A percentile compares a stretch with the other conserved stretches of the same genome.
phyloP scores from a whole-genome alignment of 1,140 invertebrate genomes.

The Drosophila sproati region DNA sequence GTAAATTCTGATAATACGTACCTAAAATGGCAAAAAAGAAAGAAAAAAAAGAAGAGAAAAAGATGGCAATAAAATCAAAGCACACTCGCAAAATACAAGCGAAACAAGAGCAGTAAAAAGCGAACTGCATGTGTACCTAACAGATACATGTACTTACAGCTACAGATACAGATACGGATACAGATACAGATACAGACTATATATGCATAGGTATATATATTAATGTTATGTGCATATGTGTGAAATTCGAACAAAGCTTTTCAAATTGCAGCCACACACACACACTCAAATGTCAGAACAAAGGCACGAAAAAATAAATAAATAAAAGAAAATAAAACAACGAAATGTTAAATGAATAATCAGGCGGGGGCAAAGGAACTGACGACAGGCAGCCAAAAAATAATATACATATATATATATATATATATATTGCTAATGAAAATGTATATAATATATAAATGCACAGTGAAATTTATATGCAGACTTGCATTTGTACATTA shows the following conservation, averaged over 20 bases:
- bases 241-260: slow-evolving; percentile 72
- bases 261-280: slow-evolving; percentile 58
- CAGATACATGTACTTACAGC: slow-evolving; percentile 27
- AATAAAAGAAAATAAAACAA: slow-evolving; percentile 12
- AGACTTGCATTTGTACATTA: not conserved
- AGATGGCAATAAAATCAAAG: slow-evolving; percentile 10
- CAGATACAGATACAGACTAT: slow-evolving; percentile 14
- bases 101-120: slow-evolving; percentile 19
- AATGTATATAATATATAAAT: not conserved
- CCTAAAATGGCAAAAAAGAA: slow-evolving; percentile 50
- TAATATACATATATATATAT: not conserved
- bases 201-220: slow-evolving; percentile 22
- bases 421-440: not conserved
- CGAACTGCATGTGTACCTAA: slow-evolving; percentile 51
- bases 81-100: not conserved
- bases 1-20: slow-evolving; percentile 74
- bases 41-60: not conserved
- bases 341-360: slow-evolving; percentile 41
- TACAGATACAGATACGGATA: slow-evolving; percentile 27
- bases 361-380: not conserved
- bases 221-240: slow-evolving; percentile 13
- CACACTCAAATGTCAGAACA: slow-evolving; percentile 47
- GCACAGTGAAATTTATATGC: not conserved
- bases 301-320: slow-evolving; percentile 47
- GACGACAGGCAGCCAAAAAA: slow-evolving; percentile 17